Evolutionary conservation across 2,888 invertebrate genomes (phyloP).

Genomic region (Nephrotoma guestfalica): DNA sequence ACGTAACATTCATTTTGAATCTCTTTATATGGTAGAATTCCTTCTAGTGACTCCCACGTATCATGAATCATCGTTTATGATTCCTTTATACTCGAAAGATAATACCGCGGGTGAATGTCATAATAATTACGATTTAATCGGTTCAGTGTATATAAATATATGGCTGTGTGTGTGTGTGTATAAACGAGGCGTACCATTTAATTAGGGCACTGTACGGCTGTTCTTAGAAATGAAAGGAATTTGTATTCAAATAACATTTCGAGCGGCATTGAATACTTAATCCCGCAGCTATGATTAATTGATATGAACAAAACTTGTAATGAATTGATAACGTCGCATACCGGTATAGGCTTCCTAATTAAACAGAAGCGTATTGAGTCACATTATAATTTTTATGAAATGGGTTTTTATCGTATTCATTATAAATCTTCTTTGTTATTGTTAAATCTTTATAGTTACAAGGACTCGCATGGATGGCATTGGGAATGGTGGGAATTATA

Average conservation of each 20-base stretch:
- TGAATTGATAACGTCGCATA: neutral
- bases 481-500: conserved; percentile 28
- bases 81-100: neutral
- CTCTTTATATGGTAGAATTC: neutral
- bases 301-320: neutral
- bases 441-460: conserved; percentile 21
- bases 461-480: conserved; percentile 27
- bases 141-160: neutral
- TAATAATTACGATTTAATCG: neutral
- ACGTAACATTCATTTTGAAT: conserved; percentile 6
- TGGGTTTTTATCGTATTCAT: neutral
- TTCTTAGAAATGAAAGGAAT: neutral
- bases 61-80: neutral
- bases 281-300: neutral
- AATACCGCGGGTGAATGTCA: neutral
- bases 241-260: neutral
- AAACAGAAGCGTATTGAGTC: neutral
- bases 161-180: neutral
- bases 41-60: neutral
- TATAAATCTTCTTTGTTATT: neutral
- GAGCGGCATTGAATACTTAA: neutral
- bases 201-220: no score
- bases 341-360: neutral
- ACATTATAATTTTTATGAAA: neutral
- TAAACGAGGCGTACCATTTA: no score